Base-by-base conservation (phyloP, 2,888 invertebrate species). In the Melinaea marsaeus region DNA sequence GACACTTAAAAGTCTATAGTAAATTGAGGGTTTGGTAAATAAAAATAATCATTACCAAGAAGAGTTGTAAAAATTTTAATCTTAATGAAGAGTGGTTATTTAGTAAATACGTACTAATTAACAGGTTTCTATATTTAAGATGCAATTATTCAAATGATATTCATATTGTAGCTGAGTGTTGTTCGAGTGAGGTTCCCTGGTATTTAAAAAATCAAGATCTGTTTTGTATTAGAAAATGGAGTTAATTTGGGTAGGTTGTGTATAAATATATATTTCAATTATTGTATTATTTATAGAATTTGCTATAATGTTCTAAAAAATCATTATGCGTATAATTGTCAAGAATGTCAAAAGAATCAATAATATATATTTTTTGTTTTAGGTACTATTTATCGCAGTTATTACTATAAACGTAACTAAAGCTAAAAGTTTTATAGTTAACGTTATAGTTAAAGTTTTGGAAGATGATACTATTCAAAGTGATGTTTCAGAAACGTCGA, bases 211-310 rank as follows among this genome's bases (percentile, higher is more conserved):
- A 22, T 22, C 22, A 22, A 3, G 3, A 32, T 32, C 32, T 32
- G 1, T 22, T 51, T 22, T 22, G 22, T 4, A 9, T 0, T 51
- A 57, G 7, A 60, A 42, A 46, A 66, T 66, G 61, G 59, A 63
- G 47, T 57, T 61, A 11, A 4, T 46, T 0, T 63, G 55, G 63
- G 66, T 66, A 59, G 61, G 66, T 51, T 11, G 51, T 32, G 2
- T 51, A 32, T 9, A 3, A 32, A 7, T 13, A 9, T 22, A 22
- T 22, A 22, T n/a, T 22, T 22, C 22, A 22, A 1, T 22, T 22
- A 22, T 22, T 22, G 22, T n/a, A 3, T 22, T 22, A 22, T 22
- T 22, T 22, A 22, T 22, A 22, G 22, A 22, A 22, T 22, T 22
- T 22, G 22, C 22, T 22, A 22, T 22, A 22, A 48, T 13, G n/a